A percentile compares a stretch with the other conserved stretches of the same genome.
Evolutionary conservation across 1,140 invertebrate genomes (phyloP).

Genomic region (Leptestheria dahalacensis): DNA sequence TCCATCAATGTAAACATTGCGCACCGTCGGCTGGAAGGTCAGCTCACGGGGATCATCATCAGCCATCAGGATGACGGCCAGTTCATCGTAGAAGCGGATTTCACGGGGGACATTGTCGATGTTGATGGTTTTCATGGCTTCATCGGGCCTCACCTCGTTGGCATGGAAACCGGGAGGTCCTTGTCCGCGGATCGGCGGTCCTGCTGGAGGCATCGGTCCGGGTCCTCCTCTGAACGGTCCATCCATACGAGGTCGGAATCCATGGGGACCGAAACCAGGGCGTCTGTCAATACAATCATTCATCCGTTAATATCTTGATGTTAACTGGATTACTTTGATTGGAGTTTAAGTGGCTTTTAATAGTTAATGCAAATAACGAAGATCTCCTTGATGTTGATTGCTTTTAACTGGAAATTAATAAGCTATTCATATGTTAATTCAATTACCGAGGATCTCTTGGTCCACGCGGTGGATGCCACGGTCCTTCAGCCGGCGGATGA

Average conservation of each 20-base stretch:
- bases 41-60: constrained; percentile 73
- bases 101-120: constrained; percentile 68
- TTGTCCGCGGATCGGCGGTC: not conserved
- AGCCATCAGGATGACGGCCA: constrained; percentile 64
- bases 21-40: constrained; percentile 42
- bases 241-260: not conserved
- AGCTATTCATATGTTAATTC: no score
- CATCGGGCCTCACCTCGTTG: constrained; percentile 1
- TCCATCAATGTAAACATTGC: constrained; percentile 24
- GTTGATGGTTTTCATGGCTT: constrained; percentile 51
- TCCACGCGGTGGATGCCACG: not conserved
- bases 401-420: no score
- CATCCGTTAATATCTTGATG: no score
- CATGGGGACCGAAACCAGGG: not conserved
- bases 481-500: not conserved
- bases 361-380: no score
- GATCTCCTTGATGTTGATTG: no score
- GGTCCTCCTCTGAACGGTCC: not conserved
- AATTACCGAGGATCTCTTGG: not conserved
- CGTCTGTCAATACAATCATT: no score
- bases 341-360: no score
- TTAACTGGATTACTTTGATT: no score
- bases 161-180: not conserved
- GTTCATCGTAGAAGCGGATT: constrained; percentile 69
- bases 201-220: not conserved